These are phyloP conservation scores for Palaemon carinicauda DNA, from an alignment of 1,140 invertebrate genomes.

Conservation along the genomic window DNA sequence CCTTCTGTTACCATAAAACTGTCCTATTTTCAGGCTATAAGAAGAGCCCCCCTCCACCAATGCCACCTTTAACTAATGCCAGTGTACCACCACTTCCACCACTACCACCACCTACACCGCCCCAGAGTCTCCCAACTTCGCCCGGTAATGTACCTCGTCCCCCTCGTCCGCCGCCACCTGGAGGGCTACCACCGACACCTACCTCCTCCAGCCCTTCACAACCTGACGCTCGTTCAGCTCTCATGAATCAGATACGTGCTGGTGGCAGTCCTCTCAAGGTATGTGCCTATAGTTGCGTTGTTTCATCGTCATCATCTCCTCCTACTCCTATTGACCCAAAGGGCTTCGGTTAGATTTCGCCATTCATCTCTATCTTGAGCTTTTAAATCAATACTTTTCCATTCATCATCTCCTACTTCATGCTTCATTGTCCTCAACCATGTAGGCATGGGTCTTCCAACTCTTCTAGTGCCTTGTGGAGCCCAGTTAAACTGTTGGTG, in stretches of 20 bases:
- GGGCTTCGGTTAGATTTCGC: too few relatives aligned
- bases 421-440: too few relatives aligned
- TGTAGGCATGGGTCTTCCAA: too few relatives aligned
- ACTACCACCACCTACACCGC: conserved; percentile 58
- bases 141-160: conserved; percentile 37
- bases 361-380: too few relatives aligned
- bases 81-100: conserved; percentile 1
- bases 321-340: too few relatives aligned
- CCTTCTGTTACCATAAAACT: too few relatives aligned
- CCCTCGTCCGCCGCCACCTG: background rate
- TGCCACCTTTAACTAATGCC: conserved; percentile 28
- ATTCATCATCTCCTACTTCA: too few relatives aligned
- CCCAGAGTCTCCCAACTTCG: conserved; percentile 61
- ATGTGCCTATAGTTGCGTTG: too few relatives aligned
- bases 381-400: too few relatives aligned
- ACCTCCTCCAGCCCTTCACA: conserved; percentile 60
- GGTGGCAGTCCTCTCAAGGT: conserved; percentile 56
- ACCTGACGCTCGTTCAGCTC: conserved; percentile 71
- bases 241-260: conserved; percentile 62
- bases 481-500: too few relatives aligned
- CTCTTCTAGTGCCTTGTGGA: too few relatives aligned
- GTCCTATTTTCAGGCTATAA: background rate
- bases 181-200: background rate
- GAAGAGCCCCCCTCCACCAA: conserved; percentile 10
- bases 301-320: too few relatives aligned